Evolutionary conservation across 2,113 vertebrate genomes (phyloP).

Genomic region (Cynocephalus volans): DNA sequence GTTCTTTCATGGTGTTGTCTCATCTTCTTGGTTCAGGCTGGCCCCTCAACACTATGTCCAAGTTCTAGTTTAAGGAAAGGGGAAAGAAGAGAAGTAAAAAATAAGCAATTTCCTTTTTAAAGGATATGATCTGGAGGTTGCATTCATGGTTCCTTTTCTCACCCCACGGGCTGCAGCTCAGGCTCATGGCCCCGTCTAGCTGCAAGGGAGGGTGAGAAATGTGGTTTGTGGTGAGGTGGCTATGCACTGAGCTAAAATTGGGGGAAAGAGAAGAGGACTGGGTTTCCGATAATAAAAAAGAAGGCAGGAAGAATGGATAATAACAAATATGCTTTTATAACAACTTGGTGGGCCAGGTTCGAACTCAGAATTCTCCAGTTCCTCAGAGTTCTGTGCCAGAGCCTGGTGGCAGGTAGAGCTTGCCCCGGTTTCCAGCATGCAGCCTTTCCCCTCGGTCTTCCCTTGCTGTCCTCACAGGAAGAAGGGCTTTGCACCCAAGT

Average conservation of each 20-base stretch:
- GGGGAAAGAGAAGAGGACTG: background rate
- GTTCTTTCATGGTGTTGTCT: background rate
- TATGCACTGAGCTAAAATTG: background rate
- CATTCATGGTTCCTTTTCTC: background rate
- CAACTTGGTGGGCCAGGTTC: background rate
- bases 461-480: rapidly evolving
- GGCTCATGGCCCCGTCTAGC: background rate
- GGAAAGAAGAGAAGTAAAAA: background rate
- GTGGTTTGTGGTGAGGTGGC: background rate
- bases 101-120: background rate
- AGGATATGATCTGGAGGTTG: background rate
- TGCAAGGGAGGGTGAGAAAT: background rate
- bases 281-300: background rate
- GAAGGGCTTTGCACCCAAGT: background rate
- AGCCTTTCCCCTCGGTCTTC: background rate
- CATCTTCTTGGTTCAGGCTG: background rate
- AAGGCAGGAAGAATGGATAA: background rate
- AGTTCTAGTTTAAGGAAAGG: background rate
- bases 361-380: background rate
- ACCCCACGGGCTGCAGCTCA: background rate
- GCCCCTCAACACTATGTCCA: background rate
- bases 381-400: background rate
- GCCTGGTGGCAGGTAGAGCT: too few species aligned
- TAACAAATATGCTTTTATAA: background rate
- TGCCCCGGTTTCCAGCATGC: rapidly evolving